Conservation (phyloP, 1,140 invertebrate genomes). For the Asbolus verrucosus region DNA sequence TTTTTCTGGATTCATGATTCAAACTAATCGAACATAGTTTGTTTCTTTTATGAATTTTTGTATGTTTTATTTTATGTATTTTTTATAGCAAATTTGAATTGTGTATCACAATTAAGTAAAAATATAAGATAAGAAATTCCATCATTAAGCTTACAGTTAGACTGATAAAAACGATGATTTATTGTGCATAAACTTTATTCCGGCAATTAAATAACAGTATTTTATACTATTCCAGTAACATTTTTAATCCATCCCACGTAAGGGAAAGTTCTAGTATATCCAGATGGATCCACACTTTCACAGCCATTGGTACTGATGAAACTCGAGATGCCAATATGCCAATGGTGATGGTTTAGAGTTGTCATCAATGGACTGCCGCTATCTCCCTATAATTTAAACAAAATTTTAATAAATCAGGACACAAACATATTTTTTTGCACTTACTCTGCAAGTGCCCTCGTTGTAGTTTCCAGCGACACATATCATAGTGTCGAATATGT, state of each 20-base stretch:
- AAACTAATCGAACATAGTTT: no score
- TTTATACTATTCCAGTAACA: constrained; percentile 61
- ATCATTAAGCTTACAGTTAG: no score
- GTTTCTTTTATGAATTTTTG: no score
- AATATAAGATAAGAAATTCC: no score
- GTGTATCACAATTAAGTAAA: no score
- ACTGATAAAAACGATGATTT: no score
- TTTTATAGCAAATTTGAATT: no score
- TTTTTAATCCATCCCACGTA: constrained; percentile 68
- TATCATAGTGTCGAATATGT: constrained; percentile 3
- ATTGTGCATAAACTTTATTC: no score
- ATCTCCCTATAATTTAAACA: constrained; percentile 64
- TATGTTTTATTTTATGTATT: no score
- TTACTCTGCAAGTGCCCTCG: constrained; percentile 54
- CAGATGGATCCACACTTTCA: constrained; percentile 67
- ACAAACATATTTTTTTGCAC: constrained; percentile 11
- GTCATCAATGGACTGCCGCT: constrained; percentile 67
- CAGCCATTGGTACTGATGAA: constrained; percentile 63
- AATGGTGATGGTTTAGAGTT: constrained; percentile 56
- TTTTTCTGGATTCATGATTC: no score
- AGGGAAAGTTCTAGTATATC: constrained; percentile 68
- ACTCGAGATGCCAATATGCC: constrained; percentile 40
- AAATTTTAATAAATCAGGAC: neutral
- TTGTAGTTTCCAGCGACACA: constrained; percentile 42
- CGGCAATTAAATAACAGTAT: neutral